Percentiles rank a stretch among this genome's conserved stretches.
These are phyloP conservation scores for Grammomys dolichurus DNA, from an alignment of 2,113 vertebrate species.

Conservation along the genomic window DNA sequence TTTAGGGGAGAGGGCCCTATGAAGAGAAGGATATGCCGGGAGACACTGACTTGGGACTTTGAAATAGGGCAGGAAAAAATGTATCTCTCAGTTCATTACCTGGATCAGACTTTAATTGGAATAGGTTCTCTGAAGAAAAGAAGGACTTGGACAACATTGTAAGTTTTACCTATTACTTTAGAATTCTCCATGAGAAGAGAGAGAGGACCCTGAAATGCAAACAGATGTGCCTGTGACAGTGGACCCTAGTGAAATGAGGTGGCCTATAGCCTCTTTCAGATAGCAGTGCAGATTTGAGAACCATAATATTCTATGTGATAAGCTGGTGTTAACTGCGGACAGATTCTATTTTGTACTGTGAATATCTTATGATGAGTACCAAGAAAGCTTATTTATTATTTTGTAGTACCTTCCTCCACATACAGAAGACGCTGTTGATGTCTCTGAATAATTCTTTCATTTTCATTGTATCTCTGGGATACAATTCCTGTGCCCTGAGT, in stretches of 20 bases:
- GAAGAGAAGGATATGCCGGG: not conserved
- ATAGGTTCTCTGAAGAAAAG: not conserved
- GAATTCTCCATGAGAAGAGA: not conserved
- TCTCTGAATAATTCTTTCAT: not conserved
- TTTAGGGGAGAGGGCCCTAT: not conserved
- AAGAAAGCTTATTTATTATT: not conserved
- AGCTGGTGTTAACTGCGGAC: not conserved
- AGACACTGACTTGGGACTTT: not conserved
- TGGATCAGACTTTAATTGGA: not conserved
- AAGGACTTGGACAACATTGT: not conserved
- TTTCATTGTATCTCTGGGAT: not conserved
- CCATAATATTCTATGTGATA: not conserved
- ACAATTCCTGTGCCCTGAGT: not conserved
- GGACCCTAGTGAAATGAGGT: not conserved
- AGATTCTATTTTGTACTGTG: not conserved
- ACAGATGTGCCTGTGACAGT: not conserved
- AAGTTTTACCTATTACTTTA: not conserved
- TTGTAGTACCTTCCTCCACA: not conserved
- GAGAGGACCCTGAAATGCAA: not conserved
- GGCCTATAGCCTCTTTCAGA: not conserved
- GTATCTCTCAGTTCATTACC: not conserved
- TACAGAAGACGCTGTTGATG: not conserved
- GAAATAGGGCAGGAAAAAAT: too few relatives aligned
- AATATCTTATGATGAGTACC: not conserved
- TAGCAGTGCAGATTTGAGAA: not conserved